Base-by-base conservation (phyloP, 2,888 invertebrate genomes). In the Sarcophaga subvicina region DNA sequence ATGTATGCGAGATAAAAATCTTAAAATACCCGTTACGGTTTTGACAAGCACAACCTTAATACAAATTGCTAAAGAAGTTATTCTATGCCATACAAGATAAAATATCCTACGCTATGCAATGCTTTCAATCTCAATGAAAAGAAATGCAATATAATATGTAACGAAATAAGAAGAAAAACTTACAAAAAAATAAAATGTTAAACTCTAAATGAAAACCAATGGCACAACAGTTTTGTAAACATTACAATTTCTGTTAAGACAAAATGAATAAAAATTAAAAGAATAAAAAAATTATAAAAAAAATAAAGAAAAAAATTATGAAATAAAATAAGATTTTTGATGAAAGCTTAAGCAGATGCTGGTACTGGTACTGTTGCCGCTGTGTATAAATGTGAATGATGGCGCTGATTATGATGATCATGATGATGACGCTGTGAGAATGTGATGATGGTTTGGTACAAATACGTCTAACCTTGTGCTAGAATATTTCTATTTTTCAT, bases 381-480 rank as follows among this genome's bases (percentile, higher is more conserved):
- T 54, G 25, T 25, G 8, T 6, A 5, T 12, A 0, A 12, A 49
- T 11, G 49, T 14, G 49, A 49, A 14, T 2, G 49, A 49, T 49
- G 62, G 6, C 20, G 62, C 14, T 62, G 62, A 62, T 20, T 62
- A 62, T 62, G 14, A 62, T 70, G 22, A 3, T 70, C 20, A 22
- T 54, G 70, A 59, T 82, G 59, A 63, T 54, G 54, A 71, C 66
- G 73, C 25, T 67, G 69, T 37, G 37, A 37, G 37, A 6, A 37
- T 37, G 37, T 37, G 37, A 1, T 37, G 37, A 6, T 37, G 3
- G 25, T 76, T 77, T 77, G 54, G 66, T 47, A 64, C 60, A 82
- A 82, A 76, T 71, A 76, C 76, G 76, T 70, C 76, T 82, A 82
- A 82, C 82, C 82, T 82, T 82, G 82, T 82, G 64, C 82, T 82